These are phyloP conservation scores for Menura novaehollandiae DNA, from an alignment of 2,113 vertebrate species.

Conservation along the genomic window DNA sequence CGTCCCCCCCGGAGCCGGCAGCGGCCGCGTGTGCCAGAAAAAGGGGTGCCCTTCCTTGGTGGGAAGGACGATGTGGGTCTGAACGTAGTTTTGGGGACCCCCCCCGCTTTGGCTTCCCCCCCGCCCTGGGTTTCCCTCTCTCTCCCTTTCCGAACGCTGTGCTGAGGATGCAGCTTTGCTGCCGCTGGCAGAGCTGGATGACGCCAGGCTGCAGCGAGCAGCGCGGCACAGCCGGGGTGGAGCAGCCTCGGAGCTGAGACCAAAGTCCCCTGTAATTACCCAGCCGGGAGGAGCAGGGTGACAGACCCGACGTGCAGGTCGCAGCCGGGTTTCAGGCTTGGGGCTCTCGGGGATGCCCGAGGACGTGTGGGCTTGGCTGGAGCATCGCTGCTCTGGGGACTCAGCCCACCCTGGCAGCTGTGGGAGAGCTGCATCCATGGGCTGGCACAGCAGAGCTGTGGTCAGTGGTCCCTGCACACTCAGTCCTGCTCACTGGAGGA, in stretches of 20 bases:
- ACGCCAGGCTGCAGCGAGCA: conserved; percentile 16
- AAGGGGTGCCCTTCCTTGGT: neutral
- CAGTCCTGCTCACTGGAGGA: rapidly evolving
- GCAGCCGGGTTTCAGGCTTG: neutral
- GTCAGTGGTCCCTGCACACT: rapidly evolving
- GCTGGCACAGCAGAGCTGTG: neutral
- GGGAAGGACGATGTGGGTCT: neutral
- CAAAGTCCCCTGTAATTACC: neutral
- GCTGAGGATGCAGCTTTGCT: conserved; percentile 34
- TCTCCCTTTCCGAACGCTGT: neutral
- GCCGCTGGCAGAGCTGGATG: conserved; percentile 3
- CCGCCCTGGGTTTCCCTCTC: neutral
- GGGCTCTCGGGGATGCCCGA: neutral
- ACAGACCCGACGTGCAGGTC: neutral
- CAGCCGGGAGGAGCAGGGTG: neutral
- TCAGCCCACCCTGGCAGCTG: neutral
- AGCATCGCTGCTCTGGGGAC: rapidly evolving
- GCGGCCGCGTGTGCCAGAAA: neutral
- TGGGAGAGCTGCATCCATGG: rapidly evolving
- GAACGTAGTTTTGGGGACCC: neutral
- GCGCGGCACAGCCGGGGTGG: neutral
- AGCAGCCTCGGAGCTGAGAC: neutral
- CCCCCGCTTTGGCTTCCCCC: neutral
- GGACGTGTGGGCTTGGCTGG: neutral
- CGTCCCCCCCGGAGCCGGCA: neutral